Percentiles rank a stretch among this genome's conserved stretches.
These are phyloP conservation scores for Melanotaenia nigrans DNA, from an alignment of 2,797 vertebrate species.

Conservation along the genomic window DNA sequence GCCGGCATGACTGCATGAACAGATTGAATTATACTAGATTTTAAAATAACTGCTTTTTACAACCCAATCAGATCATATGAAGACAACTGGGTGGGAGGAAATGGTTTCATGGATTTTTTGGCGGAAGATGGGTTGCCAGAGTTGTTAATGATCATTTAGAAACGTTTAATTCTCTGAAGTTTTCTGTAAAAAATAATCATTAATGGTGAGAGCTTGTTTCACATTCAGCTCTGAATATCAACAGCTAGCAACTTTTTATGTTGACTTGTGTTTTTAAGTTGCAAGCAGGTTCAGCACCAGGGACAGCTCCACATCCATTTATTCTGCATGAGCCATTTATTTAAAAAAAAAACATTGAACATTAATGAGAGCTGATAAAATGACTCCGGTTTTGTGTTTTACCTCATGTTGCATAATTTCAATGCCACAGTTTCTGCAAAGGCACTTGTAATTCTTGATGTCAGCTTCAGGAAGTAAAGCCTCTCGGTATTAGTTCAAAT, in stretches of 20 bases:
- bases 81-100: not conserved
- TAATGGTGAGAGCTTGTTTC: not conserved
- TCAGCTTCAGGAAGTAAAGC: not conserved
- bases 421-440: too few species aligned
- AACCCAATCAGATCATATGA: not conserved
- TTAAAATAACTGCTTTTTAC: not conserved
- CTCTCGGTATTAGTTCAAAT: not conserved
- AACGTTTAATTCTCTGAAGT: not conserved
- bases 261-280: not conserved
- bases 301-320: conserved; percentile 46
- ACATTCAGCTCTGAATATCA: not conserved
- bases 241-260: not conserved
- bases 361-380: not conserved
- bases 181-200: not conserved
- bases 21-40: not conserved
- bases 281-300: conserved; percentile 61
- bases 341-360: not conserved
- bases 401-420: not conserved
- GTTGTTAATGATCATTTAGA: not conserved
- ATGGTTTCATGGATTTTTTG: not conserved
- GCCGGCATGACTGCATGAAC: not conserved
- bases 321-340: not conserved
- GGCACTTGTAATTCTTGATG: not conserved
- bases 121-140: not conserved
- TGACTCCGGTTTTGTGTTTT: too few species aligned